Base-by-base conservation (phyloP, 1,140 invertebrate species). In the Steinernema khuongi region DNA sequence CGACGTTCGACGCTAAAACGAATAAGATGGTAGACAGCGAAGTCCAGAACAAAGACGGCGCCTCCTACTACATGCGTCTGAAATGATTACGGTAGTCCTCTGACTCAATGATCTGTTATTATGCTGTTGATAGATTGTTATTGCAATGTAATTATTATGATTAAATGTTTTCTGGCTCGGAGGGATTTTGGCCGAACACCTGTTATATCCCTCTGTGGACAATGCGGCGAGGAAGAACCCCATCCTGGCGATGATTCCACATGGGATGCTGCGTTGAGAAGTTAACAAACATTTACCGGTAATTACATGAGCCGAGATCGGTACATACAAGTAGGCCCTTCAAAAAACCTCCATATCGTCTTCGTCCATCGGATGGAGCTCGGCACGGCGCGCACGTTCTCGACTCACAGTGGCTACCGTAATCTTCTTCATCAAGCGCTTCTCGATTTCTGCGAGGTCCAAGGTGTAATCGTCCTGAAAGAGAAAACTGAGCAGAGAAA, bases 1-100 rank as follows among this genome's bases (percentile, higher is more conserved):
- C 70, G 26, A 81, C 26, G 67, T n/a, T 30, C 19, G 31, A 26
- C 28, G 33, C 33, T 28, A 67, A 41, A 70, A 31, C 43, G 50
- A 66, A 71, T 31, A 72, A 72, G 30, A 30, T 31, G 17, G 28
- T 74, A 1, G 44, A 70, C 36, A 82, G 80, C n/a, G 73, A 68
- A 19, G 1, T 83, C 1, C 81, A 83, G 44, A 83, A 83, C 75
- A n/a, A 44, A n/a, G 68, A 72, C 14, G 81, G 78, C 1, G 74
- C 69, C 7, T 80, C 71, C 19, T 72, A 83, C 67, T 83, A 77
- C 67, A 77, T 84, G 82, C 69, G 79, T 33, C 70, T 81, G 36
- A 68, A 33, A 17, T 70, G 7, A n/a, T 1, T 67, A 60, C 50
- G 36, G 7, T 60, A n/a, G 50, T 60, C 26, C n/a, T 41, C 36